A percentile compares a stretch with the other conserved stretches of the same genome.
Evolutionary conservation across 2,888 invertebrate genomes (phyloP).

Genomic region (Tigriopus californicus): DNA sequence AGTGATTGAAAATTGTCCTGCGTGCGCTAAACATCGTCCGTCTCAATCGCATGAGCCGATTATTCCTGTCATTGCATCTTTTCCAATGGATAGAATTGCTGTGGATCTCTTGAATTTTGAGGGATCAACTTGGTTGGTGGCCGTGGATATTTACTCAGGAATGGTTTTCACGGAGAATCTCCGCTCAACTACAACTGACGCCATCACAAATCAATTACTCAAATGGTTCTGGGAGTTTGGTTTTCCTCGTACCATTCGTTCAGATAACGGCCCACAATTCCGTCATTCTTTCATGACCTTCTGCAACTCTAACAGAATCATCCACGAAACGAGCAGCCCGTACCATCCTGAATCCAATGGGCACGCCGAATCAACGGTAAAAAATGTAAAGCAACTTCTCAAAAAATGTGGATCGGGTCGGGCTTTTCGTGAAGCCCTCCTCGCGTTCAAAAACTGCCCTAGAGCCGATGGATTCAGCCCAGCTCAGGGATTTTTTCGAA

Average conservation of each 20-base stretch:
- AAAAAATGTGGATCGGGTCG: neutral
- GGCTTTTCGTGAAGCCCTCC: neutral
- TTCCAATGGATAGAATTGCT: neutral
- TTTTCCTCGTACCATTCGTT: neutral
- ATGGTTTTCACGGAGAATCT: neutral
- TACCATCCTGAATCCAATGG: slow-evolving; percentile 1
- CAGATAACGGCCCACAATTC: neutral
- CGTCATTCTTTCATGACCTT: neutral
- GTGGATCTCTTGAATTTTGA: neutral
- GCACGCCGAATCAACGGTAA: neutral
- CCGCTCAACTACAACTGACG: too few relatives aligned
- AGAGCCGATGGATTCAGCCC: neutral
- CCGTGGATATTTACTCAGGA: neutral
- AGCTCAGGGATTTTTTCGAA: too few relatives aligned
- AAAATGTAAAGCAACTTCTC: neutral
- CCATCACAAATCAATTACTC: too few relatives aligned
- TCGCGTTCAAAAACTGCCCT: neutral
- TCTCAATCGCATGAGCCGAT: neutral
- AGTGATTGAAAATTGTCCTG: neutral
- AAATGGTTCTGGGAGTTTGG: too few relatives aligned
- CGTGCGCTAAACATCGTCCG: neutral
- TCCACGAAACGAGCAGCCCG: neutral
- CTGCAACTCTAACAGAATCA: neutral
- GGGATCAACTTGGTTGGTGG: neutral
- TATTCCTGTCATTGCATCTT: neutral